Base-by-base conservation (phyloP, 2,797 vertebrate genomes). In the Gouania willdenowi region DNA sequence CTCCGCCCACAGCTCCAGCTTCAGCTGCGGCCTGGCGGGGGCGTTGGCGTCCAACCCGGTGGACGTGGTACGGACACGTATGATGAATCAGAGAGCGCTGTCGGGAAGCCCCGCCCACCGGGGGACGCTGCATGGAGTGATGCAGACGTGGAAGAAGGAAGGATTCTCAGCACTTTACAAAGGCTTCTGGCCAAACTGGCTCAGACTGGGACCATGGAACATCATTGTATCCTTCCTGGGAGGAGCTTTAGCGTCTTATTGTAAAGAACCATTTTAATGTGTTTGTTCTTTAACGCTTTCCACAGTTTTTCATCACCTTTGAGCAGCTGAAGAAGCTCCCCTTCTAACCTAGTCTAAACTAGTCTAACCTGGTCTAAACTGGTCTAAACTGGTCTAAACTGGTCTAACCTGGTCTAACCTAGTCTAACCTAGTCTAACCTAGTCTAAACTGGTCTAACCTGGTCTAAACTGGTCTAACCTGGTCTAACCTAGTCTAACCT, bases 191-290 rank as follows among this genome's bases (percentile, higher is more conserved):
- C 94, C 95, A 9, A 98, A 98, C 83, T 98, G 95, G 95, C 91
- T 98, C 45, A 87, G 95, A 28, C 89, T 98, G 2, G 95, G 95
- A 1, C 95, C 95, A 3, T 98, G 95, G 95, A 98, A 98, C 82
- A 98, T 98, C 84, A 98, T 98, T 1, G 93, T 98, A 98, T 98
- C 95, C 93, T 98, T 94, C 21, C 17, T n/a, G n/a, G n/a, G n/a
- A n/a, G n/a, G n/a, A n/a, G n/a, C n/a, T n/a, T 20, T 20, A 20
- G 4, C 1, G 20, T 19, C 19, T 20, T 19, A 20, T 5, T 1
- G 3, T n/a, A n/a, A n/a, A n/a, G n/a, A n/a, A n/a, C n/a, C n/a
- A n/a, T 3, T 13, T 6, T 12, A 1, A n/a, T 3, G 13, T 11
- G 22, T 3, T 10, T 3, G 23, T 22, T 60, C 66, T 64, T 87